Base-by-base conservation (phyloP, 1,140 invertebrate species). In the Propsilocerus akamusi region DNA sequence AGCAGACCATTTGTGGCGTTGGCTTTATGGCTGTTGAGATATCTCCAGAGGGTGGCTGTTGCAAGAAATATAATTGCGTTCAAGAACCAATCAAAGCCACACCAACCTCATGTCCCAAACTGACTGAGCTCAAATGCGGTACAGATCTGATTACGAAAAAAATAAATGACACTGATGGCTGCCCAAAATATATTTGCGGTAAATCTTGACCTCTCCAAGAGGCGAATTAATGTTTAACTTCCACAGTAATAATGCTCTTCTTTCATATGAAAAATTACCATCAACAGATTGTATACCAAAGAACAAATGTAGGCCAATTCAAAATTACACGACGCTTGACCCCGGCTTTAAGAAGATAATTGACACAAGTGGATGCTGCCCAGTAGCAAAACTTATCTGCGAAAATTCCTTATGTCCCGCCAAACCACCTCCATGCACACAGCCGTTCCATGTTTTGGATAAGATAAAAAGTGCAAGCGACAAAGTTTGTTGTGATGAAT, bases 171-270 rank as follows among this genome's bases (percentile, higher is more conserved):
- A 26, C 68, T 3, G 69, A 75, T 56, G 75, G 74, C 30, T 83
- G 80, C 60, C 70, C 73, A 23, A 72, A 79, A 56, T 81, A 76
- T 54, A 72, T 83, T 53, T 86, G 82, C 56, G 74, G 80, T 82
- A 61, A 59, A 72, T 62, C 14, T 49, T 52, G 48, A 48, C 34
- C 28, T 49, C 17, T 32, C 49, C n/a, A n/a, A n/a, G n/a, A n/a
- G n/a, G n/a, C n/a, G n/a, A n/a, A n/a, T n/a, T n/a, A n/a, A n/a
- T n/a, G n/a, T n/a, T n/a, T n/a, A n/a, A n/a, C n/a, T n/a, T n/a
- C n/a, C n/a, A n/a, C n/a, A n/a, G n/a, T n/a, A n/a, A n/a, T n/a
- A n/a, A n/a, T n/a, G n/a, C n/a, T n/a, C n/a, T n/a, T n/a, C n/a
- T n/a, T n/a, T n/a, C n/a, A n/a, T n/a, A n/a, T n/a, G n/a, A n/a